Conservation (phyloP, 1,140 invertebrate genomes). For the Calliopsis andreniformis region DNA sequence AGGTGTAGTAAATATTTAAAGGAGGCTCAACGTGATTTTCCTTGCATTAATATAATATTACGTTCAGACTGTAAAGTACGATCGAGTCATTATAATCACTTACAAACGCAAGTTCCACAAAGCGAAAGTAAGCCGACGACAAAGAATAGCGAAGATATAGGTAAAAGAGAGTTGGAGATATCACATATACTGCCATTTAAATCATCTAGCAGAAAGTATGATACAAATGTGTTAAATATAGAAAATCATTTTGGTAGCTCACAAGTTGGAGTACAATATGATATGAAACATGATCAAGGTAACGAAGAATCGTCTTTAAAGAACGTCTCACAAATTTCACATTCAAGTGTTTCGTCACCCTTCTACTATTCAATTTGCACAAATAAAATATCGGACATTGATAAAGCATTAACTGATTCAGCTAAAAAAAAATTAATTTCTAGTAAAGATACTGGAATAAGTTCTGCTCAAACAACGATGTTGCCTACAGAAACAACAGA, state of each 20-base stretch:
- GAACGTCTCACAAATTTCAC: neutral
- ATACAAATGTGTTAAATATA: neutral
- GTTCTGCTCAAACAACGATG: no score
- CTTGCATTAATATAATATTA: constrained; percentile 41
- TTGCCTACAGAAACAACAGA: no score
- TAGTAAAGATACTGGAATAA: neutral
- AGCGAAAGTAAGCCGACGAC: neutral
- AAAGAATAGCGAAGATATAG: neutral
- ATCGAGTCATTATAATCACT: neutral
- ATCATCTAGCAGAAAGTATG: neutral
- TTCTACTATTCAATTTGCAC: neutral
- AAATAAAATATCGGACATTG: neutral
- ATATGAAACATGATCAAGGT: neutral
- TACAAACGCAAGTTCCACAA: neutral
- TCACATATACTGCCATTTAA: neutral
- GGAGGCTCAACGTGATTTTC: neutral
- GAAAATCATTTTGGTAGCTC: neutral
- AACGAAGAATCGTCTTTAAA: neutral
- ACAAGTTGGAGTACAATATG: neutral
- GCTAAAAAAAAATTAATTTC: neutral
- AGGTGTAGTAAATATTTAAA: neutral
- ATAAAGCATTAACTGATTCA: neutral
- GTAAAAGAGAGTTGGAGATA: neutral
- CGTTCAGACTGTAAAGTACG: constrained; percentile 10
- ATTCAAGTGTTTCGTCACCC: neutral